Conservation (phyloP, 2,888 invertebrate genomes). For the Orthonevra nobilis region DNA sequence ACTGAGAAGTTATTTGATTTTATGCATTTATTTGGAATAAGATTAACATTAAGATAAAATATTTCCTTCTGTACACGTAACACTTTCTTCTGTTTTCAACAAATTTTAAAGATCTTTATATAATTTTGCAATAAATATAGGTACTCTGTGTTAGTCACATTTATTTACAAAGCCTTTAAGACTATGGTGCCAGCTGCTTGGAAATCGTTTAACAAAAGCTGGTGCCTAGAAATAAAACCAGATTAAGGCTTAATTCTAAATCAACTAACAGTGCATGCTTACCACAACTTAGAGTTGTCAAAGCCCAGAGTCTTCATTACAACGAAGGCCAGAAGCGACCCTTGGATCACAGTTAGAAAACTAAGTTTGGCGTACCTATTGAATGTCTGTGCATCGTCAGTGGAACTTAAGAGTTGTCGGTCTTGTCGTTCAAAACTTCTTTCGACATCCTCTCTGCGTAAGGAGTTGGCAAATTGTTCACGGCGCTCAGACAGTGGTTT, state of each 20-base stretch:
- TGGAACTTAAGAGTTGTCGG: not conserved
- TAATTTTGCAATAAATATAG: constrained; percentile 10
- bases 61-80: constrained; percentile 20
- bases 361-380: constrained; percentile 36
- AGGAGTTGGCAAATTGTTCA: not conserved
- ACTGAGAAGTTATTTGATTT: too few species aligned
- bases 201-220: too few species aligned
- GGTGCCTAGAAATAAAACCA: constrained; percentile 20
- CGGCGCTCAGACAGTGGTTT: not conserved
- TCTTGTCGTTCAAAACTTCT: not conserved
- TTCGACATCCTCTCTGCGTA: not conserved
- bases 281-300: constrained; percentile 67
- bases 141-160: constrained; percentile 47
- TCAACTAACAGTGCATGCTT: not conserved
- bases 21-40: constrained; percentile 26
- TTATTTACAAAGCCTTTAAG: constrained; percentile 31
- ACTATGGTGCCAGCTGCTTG: constrained; percentile 14
- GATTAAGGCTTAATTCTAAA: not conserved
- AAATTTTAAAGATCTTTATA: not conserved
- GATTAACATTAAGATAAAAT: constrained; percentile 7
- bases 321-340: constrained; percentile 66
- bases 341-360: constrained; percentile 67
- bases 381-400: not conserved
- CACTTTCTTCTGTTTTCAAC: too few species aligned
- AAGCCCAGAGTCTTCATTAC: constrained; percentile 67